phyloP scores from a whole-genome alignment of 2,113 vertebrate species.

The Tachuris rubrigastra region DNA sequence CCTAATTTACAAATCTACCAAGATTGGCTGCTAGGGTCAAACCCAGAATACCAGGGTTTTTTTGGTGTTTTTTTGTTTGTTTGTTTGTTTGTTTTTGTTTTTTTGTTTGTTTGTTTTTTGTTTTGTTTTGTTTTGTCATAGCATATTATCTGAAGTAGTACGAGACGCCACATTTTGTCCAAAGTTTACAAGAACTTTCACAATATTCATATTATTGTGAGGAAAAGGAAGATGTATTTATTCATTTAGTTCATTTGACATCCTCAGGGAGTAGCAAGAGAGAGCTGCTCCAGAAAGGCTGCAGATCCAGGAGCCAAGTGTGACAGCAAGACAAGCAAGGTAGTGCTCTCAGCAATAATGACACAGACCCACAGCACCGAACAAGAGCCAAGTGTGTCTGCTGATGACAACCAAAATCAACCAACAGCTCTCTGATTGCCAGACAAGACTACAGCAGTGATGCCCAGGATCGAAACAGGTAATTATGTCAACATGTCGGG shows the following conservation, averaged over 20 bases:
- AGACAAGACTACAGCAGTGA: background rate
- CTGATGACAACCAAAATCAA: background rate
- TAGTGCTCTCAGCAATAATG: accelerated
- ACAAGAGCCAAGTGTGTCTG: background rate
- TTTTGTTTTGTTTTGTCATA: background rate
- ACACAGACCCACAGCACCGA: background rate
- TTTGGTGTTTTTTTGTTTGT: no score
- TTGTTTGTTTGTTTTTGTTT: background rate
- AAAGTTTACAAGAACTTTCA: background rate
- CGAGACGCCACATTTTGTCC: background rate
- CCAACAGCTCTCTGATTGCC: background rate
- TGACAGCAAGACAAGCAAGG: background rate
- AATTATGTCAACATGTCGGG: background rate
- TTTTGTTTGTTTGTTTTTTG: background rate
- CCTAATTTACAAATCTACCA: background rate
- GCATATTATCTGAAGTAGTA: background rate
- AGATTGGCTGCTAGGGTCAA: background rate
- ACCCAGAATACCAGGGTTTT: accelerated
- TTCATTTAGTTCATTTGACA: background rate
- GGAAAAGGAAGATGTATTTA: background rate
- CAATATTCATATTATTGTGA: background rate
- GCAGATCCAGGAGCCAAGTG: background rate
- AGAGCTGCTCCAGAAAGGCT: background rate
- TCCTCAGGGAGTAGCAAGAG: background rate
- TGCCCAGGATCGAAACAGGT: background rate